A percentile compares a stretch with the other conserved stretches of the same genome.
These are phyloP conservation scores for Microctenopoma stevenorrisi DNA, from an alignment of 2,797 vertebrate genomes.

Conservation along the genomic window DNA sequence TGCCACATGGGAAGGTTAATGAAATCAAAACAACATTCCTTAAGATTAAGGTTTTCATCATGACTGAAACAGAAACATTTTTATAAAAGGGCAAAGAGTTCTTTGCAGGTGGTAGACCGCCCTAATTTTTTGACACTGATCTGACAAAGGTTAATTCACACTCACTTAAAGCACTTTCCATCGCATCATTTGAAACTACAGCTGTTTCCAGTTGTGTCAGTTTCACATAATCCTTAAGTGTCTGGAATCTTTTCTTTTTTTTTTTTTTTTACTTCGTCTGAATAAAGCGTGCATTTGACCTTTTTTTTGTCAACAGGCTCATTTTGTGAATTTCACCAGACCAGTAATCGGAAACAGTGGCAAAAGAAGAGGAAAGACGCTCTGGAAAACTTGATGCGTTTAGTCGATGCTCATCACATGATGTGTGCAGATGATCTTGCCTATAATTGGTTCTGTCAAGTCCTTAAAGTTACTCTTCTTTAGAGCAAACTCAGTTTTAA, in stretches of 20 bases:
- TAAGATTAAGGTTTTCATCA: conserved; percentile 21
- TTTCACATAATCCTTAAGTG: conserved; percentile 37
- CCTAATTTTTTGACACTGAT: conserved; percentile 10
- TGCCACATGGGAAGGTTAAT: conserved; percentile 1
- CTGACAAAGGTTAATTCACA: conserved; percentile 12
- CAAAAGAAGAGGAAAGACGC: conserved; percentile 7
- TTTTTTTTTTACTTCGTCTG: conserved; percentile 18
- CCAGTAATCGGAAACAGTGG: conserved; percentile 17
- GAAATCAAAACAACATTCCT: conserved; percentile 26
- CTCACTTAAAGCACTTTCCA: conserved; percentile 48
- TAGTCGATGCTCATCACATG: conserved; percentile 14
- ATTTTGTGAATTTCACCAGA: conserved; percentile 40
- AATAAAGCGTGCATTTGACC: conserved; percentile 30
- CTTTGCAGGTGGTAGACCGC: conserved; percentile 19
- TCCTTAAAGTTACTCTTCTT: background rate
- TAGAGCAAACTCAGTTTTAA: conserved; percentile 1
- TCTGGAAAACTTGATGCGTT: conserved; percentile 9
- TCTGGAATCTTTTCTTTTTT: background rate
- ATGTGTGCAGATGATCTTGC: background rate
- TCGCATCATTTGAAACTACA: conserved; percentile 35
- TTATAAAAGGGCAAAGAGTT: conserved; percentile 46
- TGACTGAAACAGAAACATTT: conserved; percentile 32
- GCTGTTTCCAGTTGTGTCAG: conserved; percentile 33
- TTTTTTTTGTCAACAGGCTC: conserved; percentile 37
- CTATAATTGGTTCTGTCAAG: conserved; percentile 18